Conservation (phyloP, 2,888 invertebrate genomes). For the Gandaritis pyraliata region DNA sequence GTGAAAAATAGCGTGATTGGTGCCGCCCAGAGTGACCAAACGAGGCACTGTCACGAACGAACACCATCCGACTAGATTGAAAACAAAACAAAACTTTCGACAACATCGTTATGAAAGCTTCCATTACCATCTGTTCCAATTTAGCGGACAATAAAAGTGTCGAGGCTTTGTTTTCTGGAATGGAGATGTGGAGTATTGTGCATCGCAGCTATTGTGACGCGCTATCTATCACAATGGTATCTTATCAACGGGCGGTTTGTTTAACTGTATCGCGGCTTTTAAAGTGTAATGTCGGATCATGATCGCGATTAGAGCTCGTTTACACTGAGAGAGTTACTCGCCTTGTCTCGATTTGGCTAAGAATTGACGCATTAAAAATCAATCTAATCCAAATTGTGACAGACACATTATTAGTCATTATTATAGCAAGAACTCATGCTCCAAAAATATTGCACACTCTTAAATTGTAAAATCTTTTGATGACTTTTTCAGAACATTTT, state of each 20-base stretch:
- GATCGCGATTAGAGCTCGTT: neutral
- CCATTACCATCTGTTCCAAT: slow-evolving; percentile 72
- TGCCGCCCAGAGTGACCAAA: neutral
- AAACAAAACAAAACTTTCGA: slow-evolving; percentile 32
- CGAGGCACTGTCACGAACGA: neutral
- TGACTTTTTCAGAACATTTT: no score
- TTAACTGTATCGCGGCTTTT: slow-evolving; percentile 15
- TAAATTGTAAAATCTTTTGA: no score
- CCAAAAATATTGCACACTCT: no score
- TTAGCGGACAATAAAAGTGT: slow-evolving; percentile 77
- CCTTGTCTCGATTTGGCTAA: no score
- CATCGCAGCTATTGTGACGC: slow-evolving; percentile 63
- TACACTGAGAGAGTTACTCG: no score
- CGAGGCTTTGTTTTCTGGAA: slow-evolving; percentile 70
- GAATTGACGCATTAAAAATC: no score
- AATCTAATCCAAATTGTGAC: no score
- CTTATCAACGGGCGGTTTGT: slow-evolving; percentile 55
- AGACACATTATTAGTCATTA: no score
- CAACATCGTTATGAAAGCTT: slow-evolving; percentile 52
- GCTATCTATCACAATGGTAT: slow-evolving; percentile 73
- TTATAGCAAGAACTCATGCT: no score
- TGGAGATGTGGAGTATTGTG: slow-evolving; percentile 74
- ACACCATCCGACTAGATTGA: slow-evolving; percentile 16
- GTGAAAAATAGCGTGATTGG: no score
- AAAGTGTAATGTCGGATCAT: neutral